phyloP scores from a whole-genome alignment of 2,888 invertebrate species.

The Oscheius sp. region DNA sequence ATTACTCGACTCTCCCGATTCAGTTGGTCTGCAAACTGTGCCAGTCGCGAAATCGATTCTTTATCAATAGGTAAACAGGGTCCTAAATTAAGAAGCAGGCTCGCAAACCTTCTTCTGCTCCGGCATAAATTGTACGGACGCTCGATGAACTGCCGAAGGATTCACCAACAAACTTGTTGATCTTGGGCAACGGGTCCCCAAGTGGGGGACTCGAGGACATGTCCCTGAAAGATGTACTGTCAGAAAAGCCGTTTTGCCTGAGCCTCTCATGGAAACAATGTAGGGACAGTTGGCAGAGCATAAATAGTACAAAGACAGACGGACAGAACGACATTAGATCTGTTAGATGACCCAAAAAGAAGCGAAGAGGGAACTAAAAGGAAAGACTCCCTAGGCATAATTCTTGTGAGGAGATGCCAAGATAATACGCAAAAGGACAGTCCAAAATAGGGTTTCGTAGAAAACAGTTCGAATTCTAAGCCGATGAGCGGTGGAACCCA shows the following conservation, averaged over 20 bases:
- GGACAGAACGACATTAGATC: too few relatives aligned
- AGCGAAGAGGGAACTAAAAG: too few relatives aligned
- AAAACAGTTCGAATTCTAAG: too few relatives aligned
- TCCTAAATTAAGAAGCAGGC: not conserved
- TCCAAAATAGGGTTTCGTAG: too few relatives aligned
- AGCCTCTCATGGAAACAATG: not conserved
- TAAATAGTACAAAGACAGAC: too few relatives aligned
- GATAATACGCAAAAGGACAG: too few relatives aligned
- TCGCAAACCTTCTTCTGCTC: constrained; percentile 53
- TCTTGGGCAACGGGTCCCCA: constrained; percentile 26
- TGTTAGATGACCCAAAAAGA: too few relatives aligned
- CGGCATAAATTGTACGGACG: constrained; percentile 58
- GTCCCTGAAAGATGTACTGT: constrained; percentile 20
- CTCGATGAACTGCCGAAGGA: constrained; percentile 52
- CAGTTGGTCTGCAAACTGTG: constrained; percentile 49
- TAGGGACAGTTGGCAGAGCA: too few relatives aligned
- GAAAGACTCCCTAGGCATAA: too few relatives aligned
- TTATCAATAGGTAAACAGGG: constrained; percentile 1
- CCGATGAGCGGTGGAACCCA: not conserved
- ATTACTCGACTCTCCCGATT: constrained; percentile 55
- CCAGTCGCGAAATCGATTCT: not conserved
- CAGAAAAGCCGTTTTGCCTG: not conserved
- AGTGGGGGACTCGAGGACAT: constrained; percentile 28
- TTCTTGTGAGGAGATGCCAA: too few relatives aligned
- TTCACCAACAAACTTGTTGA: constrained; percentile 61